Evolutionary conservation across 2,888 invertebrate species (phyloP).

Genomic region (Diarsia brunnea): DNA sequence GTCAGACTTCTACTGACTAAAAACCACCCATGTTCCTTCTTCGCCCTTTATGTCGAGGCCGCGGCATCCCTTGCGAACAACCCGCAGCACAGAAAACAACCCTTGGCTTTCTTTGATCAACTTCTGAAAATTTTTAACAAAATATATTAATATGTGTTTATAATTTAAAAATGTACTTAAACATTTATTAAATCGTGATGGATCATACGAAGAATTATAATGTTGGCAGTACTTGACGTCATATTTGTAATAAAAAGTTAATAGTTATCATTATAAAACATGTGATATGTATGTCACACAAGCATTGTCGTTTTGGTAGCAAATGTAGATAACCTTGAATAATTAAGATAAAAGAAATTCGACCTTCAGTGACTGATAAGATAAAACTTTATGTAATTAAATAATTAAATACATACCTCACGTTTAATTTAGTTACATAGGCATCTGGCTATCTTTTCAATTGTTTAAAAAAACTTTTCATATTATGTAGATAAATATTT

Average conservation of each 20-base stretch:
- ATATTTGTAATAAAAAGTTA: slow-evolving; percentile 13
- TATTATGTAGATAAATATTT: slow-evolving; percentile 5
- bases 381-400: slow-evolving; percentile 47
- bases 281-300: slow-evolving; percentile 21
- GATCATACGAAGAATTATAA: not conserved
- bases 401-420: slow-evolving; percentile 16
- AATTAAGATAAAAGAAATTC: slow-evolving; percentile 46
- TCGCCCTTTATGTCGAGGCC: too few species aligned
- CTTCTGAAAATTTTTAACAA: too few species aligned
- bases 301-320: slow-evolving; percentile 23
- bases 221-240: not conserved
- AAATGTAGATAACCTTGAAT: slow-evolving; percentile 44
- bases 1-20: too few species aligned
- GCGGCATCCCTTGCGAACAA: too few species aligned
- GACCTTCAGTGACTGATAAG: slow-evolving; percentile 52
- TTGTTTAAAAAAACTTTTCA: not conserved
- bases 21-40: too few species aligned
- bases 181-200: not conserved
- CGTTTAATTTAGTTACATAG: slow-evolving; percentile 10
- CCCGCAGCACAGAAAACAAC: not conserved
- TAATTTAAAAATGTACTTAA: too few species aligned
- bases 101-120: not conserved
- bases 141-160: too few species aligned
- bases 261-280: slow-evolving; percentile 18
- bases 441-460: slow-evolving; percentile 8